Conservation (phyloP, 2,113 vertebrate species). For the Alosa alosa region DNA sequence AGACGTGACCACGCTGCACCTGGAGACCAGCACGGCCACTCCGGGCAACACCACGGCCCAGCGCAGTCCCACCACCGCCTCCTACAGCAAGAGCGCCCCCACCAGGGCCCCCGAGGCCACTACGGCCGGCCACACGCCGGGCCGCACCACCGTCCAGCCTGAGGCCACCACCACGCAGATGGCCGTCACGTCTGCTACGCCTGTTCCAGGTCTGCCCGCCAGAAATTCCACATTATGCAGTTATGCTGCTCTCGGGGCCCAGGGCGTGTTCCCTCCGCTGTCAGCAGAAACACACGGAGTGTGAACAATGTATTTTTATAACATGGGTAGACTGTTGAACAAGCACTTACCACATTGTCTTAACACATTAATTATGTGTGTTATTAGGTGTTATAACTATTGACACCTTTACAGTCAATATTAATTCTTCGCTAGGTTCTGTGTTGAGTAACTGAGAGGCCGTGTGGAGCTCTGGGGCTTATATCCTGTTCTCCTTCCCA, state of each 20-base stretch:
- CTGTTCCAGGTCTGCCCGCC: not conserved
- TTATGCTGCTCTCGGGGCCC: not conserved
- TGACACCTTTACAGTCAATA: not conserved
- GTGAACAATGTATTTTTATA: constrained; percentile 2
- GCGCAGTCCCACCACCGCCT: constrained; percentile 40
- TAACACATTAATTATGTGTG: not conserved
- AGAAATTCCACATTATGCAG: not conserved
- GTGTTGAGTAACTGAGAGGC: not conserved
- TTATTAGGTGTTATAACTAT: constrained; percentile 1
- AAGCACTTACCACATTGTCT: not conserved
- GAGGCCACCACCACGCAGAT: constrained; percentile 38
- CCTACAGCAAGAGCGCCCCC: constrained; percentile 43
- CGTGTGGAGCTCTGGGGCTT: not conserved
- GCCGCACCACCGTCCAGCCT: constrained; percentile 40
- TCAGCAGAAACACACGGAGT: not conserved
- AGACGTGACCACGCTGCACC: constrained; percentile 44
- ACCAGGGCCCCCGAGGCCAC: constrained; percentile 50
- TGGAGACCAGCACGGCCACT: constrained; percentile 54
- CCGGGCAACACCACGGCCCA: constrained; percentile 44
- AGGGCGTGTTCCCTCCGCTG: not conserved
- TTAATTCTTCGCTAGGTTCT: not conserved
- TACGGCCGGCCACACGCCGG: constrained; percentile 39
- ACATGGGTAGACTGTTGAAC: not conserved
- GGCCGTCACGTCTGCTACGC: not conserved
- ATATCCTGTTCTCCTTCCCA: constrained; percentile 28